Base-by-base conservation (phyloP, 2,888 invertebrate genomes). In the Dicycla oo region DNA sequence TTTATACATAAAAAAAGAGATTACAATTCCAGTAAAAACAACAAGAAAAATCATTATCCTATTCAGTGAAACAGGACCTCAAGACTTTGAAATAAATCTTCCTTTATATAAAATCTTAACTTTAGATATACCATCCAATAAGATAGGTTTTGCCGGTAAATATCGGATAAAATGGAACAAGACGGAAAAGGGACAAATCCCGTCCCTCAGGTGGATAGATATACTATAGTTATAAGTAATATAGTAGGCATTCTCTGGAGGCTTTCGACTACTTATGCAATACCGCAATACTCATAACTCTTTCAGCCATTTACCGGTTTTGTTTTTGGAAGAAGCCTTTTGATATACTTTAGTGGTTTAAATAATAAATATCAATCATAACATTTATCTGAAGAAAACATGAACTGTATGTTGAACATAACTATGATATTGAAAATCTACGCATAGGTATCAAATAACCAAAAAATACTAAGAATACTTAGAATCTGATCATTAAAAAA, bases 221-320 rank as follows among this genome's bases (percentile, higher is more conserved):
- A 30, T 2, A 30, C 30, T 66, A n/a, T 18, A 40, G n/a, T 7
- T 62, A 43, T n/a, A 34, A 6, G 34, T 34, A 67, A 34, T 34
- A 67, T 67, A 26, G 30, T 53, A 69, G 61, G 47, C 60, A 54
- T 69, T 78, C 58, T 65, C 61, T 26, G 23, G 43, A 67, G 66
- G 43, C 45, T 70, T 69, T 58, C 40, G 58, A 67, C 43, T 77
- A 69, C 66, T 73, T 73, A 53, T 40, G 61, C 63, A 54, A 78
- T 67, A 71, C 43, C 56, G 2, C 40, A 43, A 62, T n/a, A 2
- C 30, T 18, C 6, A 61, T 63, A 43, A 40, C 11, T 58, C 15
- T 56, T 62, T 53, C 34, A 66, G 18, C 47, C 10, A 30, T 45
- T 38, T 49, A 34, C n/a, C n/a, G n/a, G n/a, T n/a, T n/a, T n/a